Evolutionary conservation across 2,113 vertebrate species (phyloP), one percentile per base, ranked within the genome.

Genomic region (Bos taurus): DNA sequence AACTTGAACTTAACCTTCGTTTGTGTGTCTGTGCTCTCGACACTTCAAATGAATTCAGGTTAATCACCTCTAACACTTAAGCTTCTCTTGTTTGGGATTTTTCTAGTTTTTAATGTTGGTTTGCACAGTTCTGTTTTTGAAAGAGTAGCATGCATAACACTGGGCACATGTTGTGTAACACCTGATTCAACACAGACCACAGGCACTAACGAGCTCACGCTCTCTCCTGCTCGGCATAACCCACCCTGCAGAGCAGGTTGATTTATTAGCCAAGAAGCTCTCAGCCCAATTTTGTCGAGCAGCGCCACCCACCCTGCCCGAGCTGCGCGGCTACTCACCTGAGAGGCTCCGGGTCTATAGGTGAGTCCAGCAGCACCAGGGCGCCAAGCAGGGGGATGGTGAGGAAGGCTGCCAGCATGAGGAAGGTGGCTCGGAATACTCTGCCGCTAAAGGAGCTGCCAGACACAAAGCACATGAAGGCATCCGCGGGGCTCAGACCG

Each of bases 361-460:
- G 99, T 30, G 99, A 99, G 92, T 99, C 99, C 90, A 99, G 96
- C 10, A 99, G 97, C 98, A 99, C 90, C 91, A 99, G 86, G 77
- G 99, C 98, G 82, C 99, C 98, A 17, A 99, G 98, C 21, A 99
- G 97, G 5, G 99, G 99, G 83, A 99, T 95, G 0, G 99, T 90
- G 77, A 99, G 97, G 46, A 99, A 99, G 0, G 98, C 97, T 7
- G 99, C 99, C 96, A 99, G 97, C 46, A 99, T 99, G 86, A 99
- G 93, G 84, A 99, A 99, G 2, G 99, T 99, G 85, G 99, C 99
- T 88, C 99, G 99, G 98, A 99, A 99, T 13, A 99, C 99, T 96
- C 99, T 99, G 89, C 99, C 99, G 26, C 99, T 99, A 98, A 99
- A 99, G 40, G 99, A 99, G 91, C 99, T 99, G 98, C 5, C 80